Evolutionary conservation across 2,113 vertebrate species (phyloP).

Genomic region (Agapornis roseicollis): DNA sequence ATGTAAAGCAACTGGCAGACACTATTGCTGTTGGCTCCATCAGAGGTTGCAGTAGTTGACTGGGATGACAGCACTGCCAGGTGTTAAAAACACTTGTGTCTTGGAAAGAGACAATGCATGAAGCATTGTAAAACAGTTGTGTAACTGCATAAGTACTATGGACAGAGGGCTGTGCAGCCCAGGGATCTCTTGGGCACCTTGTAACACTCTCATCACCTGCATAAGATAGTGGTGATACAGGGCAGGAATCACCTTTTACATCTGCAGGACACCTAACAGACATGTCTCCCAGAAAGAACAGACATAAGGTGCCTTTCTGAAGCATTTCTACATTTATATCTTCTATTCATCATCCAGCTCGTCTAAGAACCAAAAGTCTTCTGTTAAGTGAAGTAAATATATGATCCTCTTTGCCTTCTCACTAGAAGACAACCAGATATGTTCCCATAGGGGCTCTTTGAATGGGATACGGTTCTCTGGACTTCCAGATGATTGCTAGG

Average conservation of each 20-base stretch:
- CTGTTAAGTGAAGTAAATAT: neutral
- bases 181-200: neutral
- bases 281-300: neutral
- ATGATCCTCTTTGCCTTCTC: neutral
- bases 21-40: neutral
- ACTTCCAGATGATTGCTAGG: neutral
- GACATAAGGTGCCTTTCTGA: neutral
- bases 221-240: neutral
- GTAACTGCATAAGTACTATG: neutral
- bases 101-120: neutral
- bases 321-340: neutral
- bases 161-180: accelerated
- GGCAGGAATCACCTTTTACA: neutral
- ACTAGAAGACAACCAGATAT: neutral
- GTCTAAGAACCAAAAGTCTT: neutral
- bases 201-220: neutral
- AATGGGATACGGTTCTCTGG: neutral
- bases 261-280: neutral
- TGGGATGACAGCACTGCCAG: neutral
- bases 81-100: neutral
- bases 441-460: neutral
- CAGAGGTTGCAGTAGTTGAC: neutral
- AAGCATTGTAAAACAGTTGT: neutral
- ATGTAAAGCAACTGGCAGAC: neutral
- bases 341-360: neutral